These are phyloP conservation scores for Forbesichthys agassizii DNA, from an alignment of 2,113 vertebrate genomes.

Conservation along the genomic window DNA sequence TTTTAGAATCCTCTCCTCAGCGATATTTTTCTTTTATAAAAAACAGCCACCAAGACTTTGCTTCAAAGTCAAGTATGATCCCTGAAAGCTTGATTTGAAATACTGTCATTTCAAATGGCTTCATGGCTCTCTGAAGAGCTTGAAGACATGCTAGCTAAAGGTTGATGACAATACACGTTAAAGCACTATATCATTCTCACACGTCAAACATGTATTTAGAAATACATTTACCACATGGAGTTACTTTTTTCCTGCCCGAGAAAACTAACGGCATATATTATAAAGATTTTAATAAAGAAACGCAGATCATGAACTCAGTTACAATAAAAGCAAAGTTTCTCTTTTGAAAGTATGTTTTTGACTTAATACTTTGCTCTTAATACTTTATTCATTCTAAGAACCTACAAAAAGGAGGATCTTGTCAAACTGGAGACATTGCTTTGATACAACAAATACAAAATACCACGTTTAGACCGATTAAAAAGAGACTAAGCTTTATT, in stretches of 20 bases:
- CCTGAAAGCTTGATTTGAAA: constrained; percentile 97
- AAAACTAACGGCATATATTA: constrained; percentile 64
- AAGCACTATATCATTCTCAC: constrained; percentile 68
- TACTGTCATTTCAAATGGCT: constrained; percentile 84
- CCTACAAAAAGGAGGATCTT: constrained; percentile 68
- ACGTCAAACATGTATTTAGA: constrained; percentile 69
- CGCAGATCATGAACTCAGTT: constrained; percentile 56
- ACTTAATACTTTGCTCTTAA: constrained; percentile 51
- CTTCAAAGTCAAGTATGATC: constrained; percentile 93
- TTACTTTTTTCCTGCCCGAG: constrained; percentile 62
- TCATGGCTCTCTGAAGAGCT: constrained; percentile 67
- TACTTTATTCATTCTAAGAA: constrained; percentile 64
- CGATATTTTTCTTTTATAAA: constrained; percentile 94
- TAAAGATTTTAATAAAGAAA: constrained; percentile 64
- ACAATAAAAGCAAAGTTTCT: constrained; percentile 29
- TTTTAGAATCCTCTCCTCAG: constrained; percentile 98
- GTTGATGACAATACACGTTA: constrained; percentile 70
- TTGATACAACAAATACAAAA: constrained; percentile 85
- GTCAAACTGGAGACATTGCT: constrained; percentile 64
- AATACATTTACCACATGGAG: constrained; percentile 75
- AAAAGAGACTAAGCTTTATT: constrained; percentile 98
- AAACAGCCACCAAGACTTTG: constrained; percentile 90
- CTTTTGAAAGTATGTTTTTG: constrained; percentile 43
- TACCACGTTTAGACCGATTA: constrained; percentile 91
- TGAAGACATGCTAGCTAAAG: constrained; percentile 67